These are phyloP conservation scores for Cephalopholis sonnerati DNA, from an alignment of 2,113 vertebrate genomes.

Conservation along the genomic window DNA sequence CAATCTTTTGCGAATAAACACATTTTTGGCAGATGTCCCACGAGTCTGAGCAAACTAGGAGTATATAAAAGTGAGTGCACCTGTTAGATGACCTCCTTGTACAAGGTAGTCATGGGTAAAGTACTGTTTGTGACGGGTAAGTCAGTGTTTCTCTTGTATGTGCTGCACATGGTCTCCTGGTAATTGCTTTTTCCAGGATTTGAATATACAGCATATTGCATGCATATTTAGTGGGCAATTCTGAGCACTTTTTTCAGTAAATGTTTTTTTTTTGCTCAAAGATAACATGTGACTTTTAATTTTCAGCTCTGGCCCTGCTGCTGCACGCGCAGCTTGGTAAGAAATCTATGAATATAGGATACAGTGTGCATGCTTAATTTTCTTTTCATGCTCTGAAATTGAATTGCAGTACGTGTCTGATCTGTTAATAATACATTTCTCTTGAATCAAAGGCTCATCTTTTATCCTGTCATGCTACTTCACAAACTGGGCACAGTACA, in stretches of 20 bases:
- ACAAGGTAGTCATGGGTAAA: conserved; percentile 70
- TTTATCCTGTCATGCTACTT: conserved; percentile 81
- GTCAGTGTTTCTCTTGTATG: conserved; percentile 4
- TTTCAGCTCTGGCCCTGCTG: conserved; percentile 69
- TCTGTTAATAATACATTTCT: not conserved
- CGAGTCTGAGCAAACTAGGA: not conserved
- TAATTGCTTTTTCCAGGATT: conserved; percentile 6
- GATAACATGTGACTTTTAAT: conserved; percentile 23
- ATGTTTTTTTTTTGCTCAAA: not conserved
- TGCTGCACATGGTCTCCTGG: not conserved
- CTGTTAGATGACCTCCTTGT: conserved; percentile 27
- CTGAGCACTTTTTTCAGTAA: not conserved
- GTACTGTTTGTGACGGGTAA: conserved; percentile 70
- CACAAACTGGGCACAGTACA: conserved; percentile 80
- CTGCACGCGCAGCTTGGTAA: conserved; percentile 75
- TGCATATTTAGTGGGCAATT: not conserved
- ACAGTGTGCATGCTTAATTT: not conserved
- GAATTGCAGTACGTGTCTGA: not conserved
- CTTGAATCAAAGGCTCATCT: conserved; percentile 69
- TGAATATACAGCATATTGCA: not conserved
- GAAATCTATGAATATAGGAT: conserved; percentile 11
- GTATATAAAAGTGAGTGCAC: conserved; percentile 64
- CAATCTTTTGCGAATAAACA: conserved; percentile 68
- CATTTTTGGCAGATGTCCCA: conserved; percentile 23
- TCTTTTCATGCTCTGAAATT: not conserved